Percentiles rank a stretch among this genome's conserved stretches.
Evolutionary conservation across 2,888 invertebrate species (phyloP).

Genomic region (Callyntrura guangdongensis): DNA sequence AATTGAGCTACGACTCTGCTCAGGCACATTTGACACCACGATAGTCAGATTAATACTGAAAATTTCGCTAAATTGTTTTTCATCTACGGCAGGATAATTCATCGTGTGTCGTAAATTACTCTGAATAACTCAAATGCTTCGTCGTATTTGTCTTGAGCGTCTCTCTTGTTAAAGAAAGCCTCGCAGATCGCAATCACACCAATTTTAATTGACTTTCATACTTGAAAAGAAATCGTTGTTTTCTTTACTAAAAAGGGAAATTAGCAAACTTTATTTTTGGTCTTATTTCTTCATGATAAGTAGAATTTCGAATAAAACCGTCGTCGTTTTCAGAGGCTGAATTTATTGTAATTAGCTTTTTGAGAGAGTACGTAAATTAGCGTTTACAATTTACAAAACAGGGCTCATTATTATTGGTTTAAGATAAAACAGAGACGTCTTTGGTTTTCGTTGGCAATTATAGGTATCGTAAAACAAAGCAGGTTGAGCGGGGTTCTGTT

Average conservation of each 20-base stretch:
- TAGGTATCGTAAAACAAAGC: constrained; percentile 2
- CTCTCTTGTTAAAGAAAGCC: not conserved
- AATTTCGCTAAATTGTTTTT: not conserved
- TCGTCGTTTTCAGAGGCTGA: not conserved
- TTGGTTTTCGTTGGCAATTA: not conserved
- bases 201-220: constrained; percentile 19
- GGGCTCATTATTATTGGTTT: not conserved
- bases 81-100: not conserved
- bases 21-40: constrained; percentile 60
- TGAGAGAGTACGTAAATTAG: not conserved
- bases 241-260: constrained; percentile 53
- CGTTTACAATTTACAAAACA: not conserved
- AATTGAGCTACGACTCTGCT: not conserved
- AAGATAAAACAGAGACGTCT: constrained; percentile 18
- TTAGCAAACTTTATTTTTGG: not conserved
- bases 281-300: not conserved
- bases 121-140: no score
- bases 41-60: constrained; percentile 55
- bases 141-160: not conserved
- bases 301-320: constrained; percentile 2
- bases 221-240: constrained; percentile 9
- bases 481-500: not conserved
- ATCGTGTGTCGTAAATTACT: not conserved
- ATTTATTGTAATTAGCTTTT: not conserved
- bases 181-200: constrained; percentile 2